Evolutionary conservation across 2,113 vertebrate genomes (phyloP).

Genomic region (Merops nubicus): DNA sequence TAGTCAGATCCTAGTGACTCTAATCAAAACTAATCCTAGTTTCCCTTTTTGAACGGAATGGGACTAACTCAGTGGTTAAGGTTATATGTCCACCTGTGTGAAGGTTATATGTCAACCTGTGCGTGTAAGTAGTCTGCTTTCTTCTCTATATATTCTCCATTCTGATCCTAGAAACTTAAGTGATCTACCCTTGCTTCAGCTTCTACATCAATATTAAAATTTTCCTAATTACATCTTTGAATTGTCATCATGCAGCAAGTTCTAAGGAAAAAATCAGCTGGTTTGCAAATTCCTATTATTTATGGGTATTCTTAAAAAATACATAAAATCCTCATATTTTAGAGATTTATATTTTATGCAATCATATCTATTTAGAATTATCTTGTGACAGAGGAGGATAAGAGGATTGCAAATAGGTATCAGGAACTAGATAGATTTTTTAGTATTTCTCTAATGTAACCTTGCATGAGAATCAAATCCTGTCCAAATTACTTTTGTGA

Average conservation of each 20-base stretch:
- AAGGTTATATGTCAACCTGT: accelerated
- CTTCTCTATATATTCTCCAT: background rate
- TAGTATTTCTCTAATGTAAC: constrained; percentile 15
- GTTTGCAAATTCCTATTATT: background rate
- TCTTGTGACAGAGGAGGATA: background rate
- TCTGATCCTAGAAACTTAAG: background rate
- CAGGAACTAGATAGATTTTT: background rate
- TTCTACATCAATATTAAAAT: background rate
- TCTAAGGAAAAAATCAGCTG: background rate
- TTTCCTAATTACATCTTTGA: background rate
- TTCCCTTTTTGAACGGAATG: background rate
- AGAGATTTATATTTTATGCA: background rate
- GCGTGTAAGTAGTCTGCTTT: background rate
- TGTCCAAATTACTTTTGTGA: constrained; percentile 10
- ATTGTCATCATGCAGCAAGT: background rate
- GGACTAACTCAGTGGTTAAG: accelerated
- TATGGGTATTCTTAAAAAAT: background rate
- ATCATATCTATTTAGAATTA: background rate
- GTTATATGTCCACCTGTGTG: no score
- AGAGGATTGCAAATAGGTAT: constrained; percentile 15
- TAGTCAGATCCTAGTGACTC: background rate
- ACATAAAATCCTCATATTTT: background rate
- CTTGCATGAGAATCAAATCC: constrained; percentile 1
- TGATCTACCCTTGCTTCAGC: background rate
- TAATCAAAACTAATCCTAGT: no score